Percentiles rank a stretch among this genome's conserved stretches.
Evolutionary conservation across 2,113 vertebrate genomes (phyloP).

Genomic region (Lepus europaeus): DNA sequence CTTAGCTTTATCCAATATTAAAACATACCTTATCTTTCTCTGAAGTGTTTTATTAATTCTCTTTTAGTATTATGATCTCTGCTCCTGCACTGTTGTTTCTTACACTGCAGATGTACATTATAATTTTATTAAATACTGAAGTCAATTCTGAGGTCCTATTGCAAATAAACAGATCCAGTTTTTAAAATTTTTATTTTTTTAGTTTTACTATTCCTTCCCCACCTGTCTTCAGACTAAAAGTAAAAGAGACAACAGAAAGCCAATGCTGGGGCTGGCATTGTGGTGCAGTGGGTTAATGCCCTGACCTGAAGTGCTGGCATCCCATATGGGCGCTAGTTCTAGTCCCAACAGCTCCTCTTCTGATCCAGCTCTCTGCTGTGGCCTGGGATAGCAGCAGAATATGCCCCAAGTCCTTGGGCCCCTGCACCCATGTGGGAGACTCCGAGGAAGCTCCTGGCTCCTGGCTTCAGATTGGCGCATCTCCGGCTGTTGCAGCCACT

Average conservation of each 20-base stretch:
- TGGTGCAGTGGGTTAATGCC: too few species aligned
- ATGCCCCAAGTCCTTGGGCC: too few species aligned
- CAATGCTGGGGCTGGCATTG: not conserved
- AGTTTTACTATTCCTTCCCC: rapidly evolving
- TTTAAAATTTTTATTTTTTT: not conserved
- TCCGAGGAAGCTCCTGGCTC: too few species aligned
- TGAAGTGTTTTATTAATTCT: not conserved
- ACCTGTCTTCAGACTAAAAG: not conserved
- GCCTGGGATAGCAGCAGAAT: too few species aligned
- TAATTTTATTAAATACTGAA: not conserved
- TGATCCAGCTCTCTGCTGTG: too few species aligned
- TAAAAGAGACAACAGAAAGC: not conserved
- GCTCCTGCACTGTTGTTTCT: not conserved
- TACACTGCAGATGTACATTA: not conserved
- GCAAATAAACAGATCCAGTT: not conserved
- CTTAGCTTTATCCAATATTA: not conserved
- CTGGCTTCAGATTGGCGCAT: too few species aligned
- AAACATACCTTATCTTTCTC: not conserved
- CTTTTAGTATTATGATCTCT: not conserved
- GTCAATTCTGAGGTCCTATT: not conserved
- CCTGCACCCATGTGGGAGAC: too few species aligned
- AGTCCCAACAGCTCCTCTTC: too few species aligned
- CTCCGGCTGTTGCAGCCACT: too few species aligned
- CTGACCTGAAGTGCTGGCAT: too few species aligned
- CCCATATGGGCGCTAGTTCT: too few species aligned